Percentiles rank a stretch among this genome's conserved stretches.
phyloP scores from a whole-genome alignment of 1,140 invertebrate species.

The Drosophila bifasciata region DNA sequence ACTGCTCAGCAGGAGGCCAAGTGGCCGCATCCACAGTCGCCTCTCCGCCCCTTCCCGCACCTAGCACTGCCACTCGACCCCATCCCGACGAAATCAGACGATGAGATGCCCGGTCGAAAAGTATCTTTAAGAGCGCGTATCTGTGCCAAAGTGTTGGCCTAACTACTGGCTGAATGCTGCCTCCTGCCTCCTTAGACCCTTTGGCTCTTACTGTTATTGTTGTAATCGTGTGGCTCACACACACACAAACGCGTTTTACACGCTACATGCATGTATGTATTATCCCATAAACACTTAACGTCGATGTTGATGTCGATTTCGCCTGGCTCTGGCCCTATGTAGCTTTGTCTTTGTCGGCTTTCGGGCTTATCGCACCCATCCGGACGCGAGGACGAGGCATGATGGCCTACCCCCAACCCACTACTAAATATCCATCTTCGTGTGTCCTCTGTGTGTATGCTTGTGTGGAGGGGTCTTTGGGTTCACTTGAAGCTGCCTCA shows the following conservation, averaged over 20 bases:
- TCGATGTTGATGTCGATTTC: slow-evolving; percentile 62
- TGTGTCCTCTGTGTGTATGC: slow-evolving; percentile 18
- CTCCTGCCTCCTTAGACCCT: slow-evolving; percentile 1
- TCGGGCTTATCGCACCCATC: slow-evolving; percentile 72
- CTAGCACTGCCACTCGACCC: slow-evolving; percentile 7
- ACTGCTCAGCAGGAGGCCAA: slow-evolving; percentile 49
- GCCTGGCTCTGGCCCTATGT: slow-evolving; percentile 22
- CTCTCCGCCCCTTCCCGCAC: no score
- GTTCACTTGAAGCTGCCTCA: slow-evolving; percentile 58
- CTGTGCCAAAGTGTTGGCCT: slow-evolving; percentile 37
- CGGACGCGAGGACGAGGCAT: slow-evolving; percentile 5
- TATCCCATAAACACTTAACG: slow-evolving; percentile 78
- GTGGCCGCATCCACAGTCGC: no score
- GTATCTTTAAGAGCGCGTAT: slow-evolving; percentile 45
- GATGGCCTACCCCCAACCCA: not conserved
- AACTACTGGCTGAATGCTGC: slow-evolving; percentile 13
- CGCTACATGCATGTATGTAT: slow-evolving; percentile 20
- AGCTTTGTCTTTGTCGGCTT: slow-evolving; percentile 59
- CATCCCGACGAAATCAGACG: slow-evolving; percentile 5
- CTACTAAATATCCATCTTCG: slow-evolving; percentile 50
- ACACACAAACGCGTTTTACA: not conserved
- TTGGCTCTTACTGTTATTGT: slow-evolving; percentile 53
- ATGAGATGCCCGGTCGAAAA: not conserved
- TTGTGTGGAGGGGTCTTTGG: not conserved
- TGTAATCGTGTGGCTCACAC: slow-evolving; percentile 40